Conservation (phyloP, 2,888 invertebrate species). For the Cremastinae sp. region DNA sequence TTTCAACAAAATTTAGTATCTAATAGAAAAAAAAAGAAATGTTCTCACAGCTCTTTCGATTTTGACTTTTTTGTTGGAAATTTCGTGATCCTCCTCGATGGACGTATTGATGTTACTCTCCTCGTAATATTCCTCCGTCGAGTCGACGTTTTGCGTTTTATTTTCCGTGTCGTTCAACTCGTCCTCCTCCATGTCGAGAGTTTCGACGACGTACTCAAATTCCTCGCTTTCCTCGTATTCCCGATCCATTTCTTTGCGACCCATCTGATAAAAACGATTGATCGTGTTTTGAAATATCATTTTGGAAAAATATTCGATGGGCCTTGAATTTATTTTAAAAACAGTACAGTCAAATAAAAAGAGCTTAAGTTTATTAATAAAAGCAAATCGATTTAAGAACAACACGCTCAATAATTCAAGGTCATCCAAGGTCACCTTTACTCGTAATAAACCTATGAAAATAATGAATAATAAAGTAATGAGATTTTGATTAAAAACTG, state of each 20-base stretch:
- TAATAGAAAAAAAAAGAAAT: background rate
- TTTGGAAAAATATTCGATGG: too few relatives aligned
- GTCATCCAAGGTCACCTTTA: too few relatives aligned
- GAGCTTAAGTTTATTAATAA: background rate
- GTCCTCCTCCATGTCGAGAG: slow-evolving; percentile 69
- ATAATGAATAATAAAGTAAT: too few relatives aligned
- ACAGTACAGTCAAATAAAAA: too few relatives aligned
- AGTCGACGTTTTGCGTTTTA: slow-evolving; percentile 35
- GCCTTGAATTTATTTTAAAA: too few relatives aligned
- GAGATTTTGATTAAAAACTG: too few relatives aligned
- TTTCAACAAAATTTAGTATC: too few relatives aligned
- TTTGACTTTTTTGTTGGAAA: slow-evolving; percentile 65
- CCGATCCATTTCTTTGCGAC: slow-evolving; percentile 17
- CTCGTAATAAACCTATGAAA: too few relatives aligned
- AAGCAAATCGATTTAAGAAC: too few relatives aligned
- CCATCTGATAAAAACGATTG: slow-evolving; percentile 18
- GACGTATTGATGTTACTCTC: slow-evolving; percentile 53
- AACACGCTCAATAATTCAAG: too few relatives aligned
- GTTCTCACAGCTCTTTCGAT: slow-evolving; percentile 61
- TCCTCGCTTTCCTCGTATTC: slow-evolving; percentile 71
- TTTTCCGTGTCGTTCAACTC: slow-evolving; percentile 61
- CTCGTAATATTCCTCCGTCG: slow-evolving; percentile 59
- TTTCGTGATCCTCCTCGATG: slow-evolving; percentile 63
- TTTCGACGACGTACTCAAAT: slow-evolving; percentile 74
- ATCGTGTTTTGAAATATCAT: too few relatives aligned